Evolutionary conservation across 2,113 vertebrate genomes (phyloP), one percentile per base, ranked within the genome.

Genomic region (Petroica traversi): DNA sequence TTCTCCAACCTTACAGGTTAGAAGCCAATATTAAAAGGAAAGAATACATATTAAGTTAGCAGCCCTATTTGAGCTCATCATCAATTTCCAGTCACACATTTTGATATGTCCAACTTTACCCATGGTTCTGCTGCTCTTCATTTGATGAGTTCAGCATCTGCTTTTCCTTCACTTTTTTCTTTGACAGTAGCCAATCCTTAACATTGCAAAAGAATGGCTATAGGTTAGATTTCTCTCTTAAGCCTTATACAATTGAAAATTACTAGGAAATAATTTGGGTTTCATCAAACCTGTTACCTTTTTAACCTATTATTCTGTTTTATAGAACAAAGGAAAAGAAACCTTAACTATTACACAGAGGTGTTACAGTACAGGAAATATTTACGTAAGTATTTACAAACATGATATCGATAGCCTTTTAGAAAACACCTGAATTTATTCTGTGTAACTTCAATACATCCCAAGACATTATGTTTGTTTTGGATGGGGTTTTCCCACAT

Each of bases 1-100:
- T 87, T 94, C 49, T 94, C 33, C 87, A 91, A 57, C 91, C 91
- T 90, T 46, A 82, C 58, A 94, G 95, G 81, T 92, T 91, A 94
- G 91, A 92, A 97, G 84, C 73, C 87, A 85, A 57, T 85, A 91
- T 79, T 85, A 94, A 87, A 89, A 95, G 62, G 61, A 91, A 93
- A 92, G 87, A 61, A 49, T 85, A 84, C 61, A 34, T 85, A 89
- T 89, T 64, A 91, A 82, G 54, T 88, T 82, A 91, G 73, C 69
- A 91, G 80, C 36, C 58, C 54, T 66, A 82, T 80, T 76, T 92
- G 78, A 93, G 72, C 63, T 88, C 46, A 58, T 36, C 55, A 92
- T 94, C 66, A 91, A 91, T 97, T 94, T 94, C 45, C 75, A 84
- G 64, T 20, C 14, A 5, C 92, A 84, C 43, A 67, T 92, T 86